Conservation (phyloP, 2,113 vertebrate species). For the Campylorhamphus procurvoides region DNA sequence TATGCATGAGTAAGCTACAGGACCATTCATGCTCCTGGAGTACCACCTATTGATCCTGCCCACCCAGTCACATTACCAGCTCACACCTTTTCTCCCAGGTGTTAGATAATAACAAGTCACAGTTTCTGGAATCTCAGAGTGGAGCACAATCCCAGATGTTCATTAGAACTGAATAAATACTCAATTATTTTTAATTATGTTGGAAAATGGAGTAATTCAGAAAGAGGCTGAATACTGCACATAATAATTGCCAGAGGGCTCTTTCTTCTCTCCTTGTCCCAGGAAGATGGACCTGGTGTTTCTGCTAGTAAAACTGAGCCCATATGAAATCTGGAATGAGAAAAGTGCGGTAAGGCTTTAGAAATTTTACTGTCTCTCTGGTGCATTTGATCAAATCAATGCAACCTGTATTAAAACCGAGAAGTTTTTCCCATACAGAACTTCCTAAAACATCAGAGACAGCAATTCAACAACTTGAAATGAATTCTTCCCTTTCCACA, state of each 20-base stretch:
- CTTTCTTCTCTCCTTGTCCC: neutral
- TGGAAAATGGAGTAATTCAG: neutral
- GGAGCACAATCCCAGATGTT: neutral
- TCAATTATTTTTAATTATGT: neutral
- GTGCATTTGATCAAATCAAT: neutral
- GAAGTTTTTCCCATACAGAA: neutral
- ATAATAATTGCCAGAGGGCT: neutral
- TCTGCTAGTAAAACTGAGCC: neutral
- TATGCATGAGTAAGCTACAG: neutral
- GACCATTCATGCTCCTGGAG: neutral
- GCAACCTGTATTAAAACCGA: neutral
- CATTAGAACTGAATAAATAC: neutral
- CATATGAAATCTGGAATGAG: neutral
- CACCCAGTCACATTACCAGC: neutral
- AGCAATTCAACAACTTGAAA: neutral
- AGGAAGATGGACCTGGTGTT: neutral
- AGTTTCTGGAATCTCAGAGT: neutral
- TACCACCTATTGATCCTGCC: neutral
- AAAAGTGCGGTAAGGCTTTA: neutral
- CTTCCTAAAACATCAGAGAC: neutral
- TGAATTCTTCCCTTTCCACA: neutral
- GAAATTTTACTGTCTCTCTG: neutral
- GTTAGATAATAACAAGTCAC: neutral
- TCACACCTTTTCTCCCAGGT: rapidly evolving
- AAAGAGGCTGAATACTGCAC: neutral